Evolutionary conservation across 2,113 vertebrate species (phyloP), one percentile per base, ranked within the genome.

Genomic region (Gyps fulvus): DNA sequence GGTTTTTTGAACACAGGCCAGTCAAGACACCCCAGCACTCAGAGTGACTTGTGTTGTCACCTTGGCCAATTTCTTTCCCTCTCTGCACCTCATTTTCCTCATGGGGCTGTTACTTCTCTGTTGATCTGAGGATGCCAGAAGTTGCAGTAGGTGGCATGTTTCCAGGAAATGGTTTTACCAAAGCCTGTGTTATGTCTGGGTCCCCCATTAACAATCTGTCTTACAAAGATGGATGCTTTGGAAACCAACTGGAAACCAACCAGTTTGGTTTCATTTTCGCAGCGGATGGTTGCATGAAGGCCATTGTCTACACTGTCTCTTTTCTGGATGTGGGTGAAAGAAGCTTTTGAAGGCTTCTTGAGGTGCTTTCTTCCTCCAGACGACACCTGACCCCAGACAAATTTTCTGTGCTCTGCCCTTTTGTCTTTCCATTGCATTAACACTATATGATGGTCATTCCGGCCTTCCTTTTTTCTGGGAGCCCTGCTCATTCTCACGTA

Each of bases 351-450:
- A 76, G 67, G 62, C 50, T 59, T 40, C 58, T 16, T 7, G 18
- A 55, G 40, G 50, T 43, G 50, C 32, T 61, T 43, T 32, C 32
- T 55, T 45, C 43, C n/a, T 43, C 26, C 65, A 21, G 63, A 50
- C 6, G n/a, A 13, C 0, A 0, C 40, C 19, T 40, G 58, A 29
- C 7, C 22, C 34, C 43, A 7, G 55, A 36, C 23, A 32, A 0
- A 14, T 14, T 5, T 26, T 31, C 32, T 40, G 50, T n/a, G 43
- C 57, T 70, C 38, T 43, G 11, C 57, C 20, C 10, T 26, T 4
- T 5, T 0, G 2, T 11, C 45, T 36, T 12, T 11, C 19, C 2
- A 0, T 66, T 34, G 78, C 0, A 1, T 29, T 16, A 18, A 13
- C 16, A 1, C 36, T 9, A 5, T 6, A 20, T 26, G 11, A 65